phyloP scores from a whole-genome alignment of 1,140 invertebrate genomes.

The Neodiprion fabricii region DNA sequence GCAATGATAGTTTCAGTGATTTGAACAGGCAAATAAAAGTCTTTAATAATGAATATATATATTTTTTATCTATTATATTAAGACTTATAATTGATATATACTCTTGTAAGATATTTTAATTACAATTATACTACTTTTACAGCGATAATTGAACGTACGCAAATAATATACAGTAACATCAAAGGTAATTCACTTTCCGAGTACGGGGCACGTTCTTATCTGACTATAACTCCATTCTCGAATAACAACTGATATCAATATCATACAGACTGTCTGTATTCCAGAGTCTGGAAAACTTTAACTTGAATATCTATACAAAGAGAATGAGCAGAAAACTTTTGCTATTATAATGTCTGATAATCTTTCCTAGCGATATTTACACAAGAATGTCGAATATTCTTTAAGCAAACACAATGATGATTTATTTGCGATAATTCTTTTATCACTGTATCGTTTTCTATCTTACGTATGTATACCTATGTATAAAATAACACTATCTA shows the following conservation, averaged over 20 bases:
- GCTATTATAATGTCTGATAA: background rate
- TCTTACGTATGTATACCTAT: background rate
- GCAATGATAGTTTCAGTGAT: too few species aligned
- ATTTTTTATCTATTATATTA: background rate
- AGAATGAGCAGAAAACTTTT: too few species aligned
- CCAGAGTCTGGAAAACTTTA: background rate
- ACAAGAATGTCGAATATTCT: background rate
- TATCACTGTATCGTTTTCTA: background rate
- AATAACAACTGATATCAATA: slow-evolving; percentile 6
- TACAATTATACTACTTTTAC: background rate
- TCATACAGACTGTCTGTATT: background rate
- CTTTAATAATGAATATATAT: background rate
- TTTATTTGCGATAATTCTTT: slow-evolving; percentile 1
- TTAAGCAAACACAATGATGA: background rate
- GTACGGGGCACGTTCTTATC: background rate
- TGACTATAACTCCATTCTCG: background rate
- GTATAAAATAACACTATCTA: background rate
- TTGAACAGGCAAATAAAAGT: too few species aligned
- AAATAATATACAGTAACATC: background rate
- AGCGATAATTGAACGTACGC: background rate
- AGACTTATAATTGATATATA: background rate
- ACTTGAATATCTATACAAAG: too few species aligned
- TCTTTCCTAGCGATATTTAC: background rate
- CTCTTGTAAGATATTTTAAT: background rate
- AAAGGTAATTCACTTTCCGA: background rate